These are phyloP conservation scores for Crenichthys baileyi DNA, from an alignment of 2,797 vertebrate species.

Conservation along the genomic window DNA sequence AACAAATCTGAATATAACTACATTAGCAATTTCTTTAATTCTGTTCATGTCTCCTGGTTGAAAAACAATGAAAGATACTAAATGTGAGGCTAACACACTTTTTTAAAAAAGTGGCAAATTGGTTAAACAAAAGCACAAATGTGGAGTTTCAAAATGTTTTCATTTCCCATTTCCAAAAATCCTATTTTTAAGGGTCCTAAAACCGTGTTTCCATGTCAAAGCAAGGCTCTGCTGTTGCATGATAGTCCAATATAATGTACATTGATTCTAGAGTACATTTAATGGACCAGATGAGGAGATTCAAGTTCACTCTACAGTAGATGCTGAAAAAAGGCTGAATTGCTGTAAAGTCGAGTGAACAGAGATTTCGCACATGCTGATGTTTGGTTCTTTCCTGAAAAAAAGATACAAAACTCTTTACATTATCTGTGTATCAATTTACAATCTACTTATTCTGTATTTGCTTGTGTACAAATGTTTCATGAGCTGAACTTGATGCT, in stretches of 20 bases:
- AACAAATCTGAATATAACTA: too few species aligned
- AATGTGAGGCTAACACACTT: background rate
- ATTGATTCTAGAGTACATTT: background rate
- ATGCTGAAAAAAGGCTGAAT: background rate
- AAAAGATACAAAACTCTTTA: background rate
- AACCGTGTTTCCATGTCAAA: background rate
- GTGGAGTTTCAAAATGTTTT: background rate
- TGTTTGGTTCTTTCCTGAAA: background rate
- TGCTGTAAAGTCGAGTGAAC: background rate
- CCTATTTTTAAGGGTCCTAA: background rate
- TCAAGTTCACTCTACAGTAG: background rate
- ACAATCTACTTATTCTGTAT: conserved; percentile 9
- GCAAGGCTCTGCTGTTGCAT: background rate
- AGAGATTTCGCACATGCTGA: background rate
- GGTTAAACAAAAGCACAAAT: background rate
- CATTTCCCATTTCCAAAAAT: background rate
- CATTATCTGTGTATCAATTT: conserved; percentile 3
- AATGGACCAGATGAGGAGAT: background rate
- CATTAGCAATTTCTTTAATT: background rate
- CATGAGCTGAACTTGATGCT: conserved; percentile 28
- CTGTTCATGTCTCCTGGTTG: too few species aligned
- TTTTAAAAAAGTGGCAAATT: background rate
- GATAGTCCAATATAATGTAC: background rate
- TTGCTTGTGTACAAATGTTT: conserved; percentile 32
- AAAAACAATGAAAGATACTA: background rate